Conservation (phyloP, 2,797 vertebrate genomes). For the Hemitrygon akajei region DNA sequence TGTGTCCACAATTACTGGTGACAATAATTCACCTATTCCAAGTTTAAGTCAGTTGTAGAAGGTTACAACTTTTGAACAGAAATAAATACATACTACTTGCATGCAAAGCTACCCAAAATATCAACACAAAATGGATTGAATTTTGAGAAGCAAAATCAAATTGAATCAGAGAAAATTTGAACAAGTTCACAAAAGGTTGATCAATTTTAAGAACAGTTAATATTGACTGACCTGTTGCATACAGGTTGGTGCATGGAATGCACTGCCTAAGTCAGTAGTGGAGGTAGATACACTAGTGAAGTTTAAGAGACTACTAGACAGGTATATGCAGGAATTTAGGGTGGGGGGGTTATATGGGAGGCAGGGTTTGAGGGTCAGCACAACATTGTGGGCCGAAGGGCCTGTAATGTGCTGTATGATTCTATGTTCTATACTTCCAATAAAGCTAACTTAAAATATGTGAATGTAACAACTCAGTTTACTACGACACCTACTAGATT, state of each 20-base stretch:
- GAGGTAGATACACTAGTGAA: no score
- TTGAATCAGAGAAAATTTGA: background rate
- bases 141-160: background rate
- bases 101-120: background rate
- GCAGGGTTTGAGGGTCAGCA: no score
- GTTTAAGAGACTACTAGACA: no score
- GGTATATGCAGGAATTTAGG: no score
- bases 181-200: background rate
- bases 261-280: no score
- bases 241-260: no score
- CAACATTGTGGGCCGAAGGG: no score
- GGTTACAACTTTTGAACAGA: background rate
- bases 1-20: slow-evolving; percentile 73
- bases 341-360: no score
- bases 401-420: no score
- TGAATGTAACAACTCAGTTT: background rate
- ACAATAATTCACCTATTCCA: slow-evolving; percentile 77
- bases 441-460: background rate
- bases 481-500: background rate
- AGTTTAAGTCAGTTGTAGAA: slow-evolving; percentile 1
- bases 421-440: no score
- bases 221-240: background rate
- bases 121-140: background rate
- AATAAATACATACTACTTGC: background rate
- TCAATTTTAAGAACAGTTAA: background rate